Conservation (phyloP, 37 sponge, comb jelly and placozoan genomes). For the Ianthella basta region DNA sequence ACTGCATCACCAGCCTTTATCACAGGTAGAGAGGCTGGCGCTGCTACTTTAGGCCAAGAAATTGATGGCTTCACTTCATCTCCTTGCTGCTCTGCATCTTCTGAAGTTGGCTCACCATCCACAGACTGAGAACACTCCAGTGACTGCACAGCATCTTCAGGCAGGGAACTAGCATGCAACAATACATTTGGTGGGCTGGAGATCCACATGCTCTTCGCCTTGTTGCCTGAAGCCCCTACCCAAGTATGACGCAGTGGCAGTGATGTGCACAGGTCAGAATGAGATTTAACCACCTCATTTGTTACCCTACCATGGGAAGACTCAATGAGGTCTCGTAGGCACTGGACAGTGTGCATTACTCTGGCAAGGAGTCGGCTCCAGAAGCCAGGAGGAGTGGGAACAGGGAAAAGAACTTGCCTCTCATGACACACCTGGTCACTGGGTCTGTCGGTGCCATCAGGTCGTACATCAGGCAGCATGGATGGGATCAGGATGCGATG, state of each 20-base stretch:
- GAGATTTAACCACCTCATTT: no score
- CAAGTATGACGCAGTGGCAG: no score
- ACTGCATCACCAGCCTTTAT: background rate
- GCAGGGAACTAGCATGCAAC: no score
- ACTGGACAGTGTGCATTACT: slow-evolving; percentile 66
- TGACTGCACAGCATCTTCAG: background rate
- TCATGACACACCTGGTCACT: slow-evolving; percentile 16
- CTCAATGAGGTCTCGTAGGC: slow-evolving; percentile 1
- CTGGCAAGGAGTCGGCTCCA: slow-evolving; percentile 92
- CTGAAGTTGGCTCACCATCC: background rate
- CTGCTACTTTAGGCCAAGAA: background rate
- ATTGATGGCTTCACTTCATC: no score
- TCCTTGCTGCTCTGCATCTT: background rate
- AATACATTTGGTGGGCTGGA: no score
- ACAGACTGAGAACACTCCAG: background rate
- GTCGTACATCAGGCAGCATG: slow-evolving; percentile 71
- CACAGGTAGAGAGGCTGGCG: background rate
- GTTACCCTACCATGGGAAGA: no score
- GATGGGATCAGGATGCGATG: slow-evolving; percentile 83
- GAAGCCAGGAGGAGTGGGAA: slow-evolving; percentile 76
- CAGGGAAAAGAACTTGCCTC: slow-evolving; percentile 28
- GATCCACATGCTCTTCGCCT: no score
- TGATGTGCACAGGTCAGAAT: no score
- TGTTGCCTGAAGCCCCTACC: no score
- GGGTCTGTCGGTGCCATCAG: slow-evolving; percentile 23